These are phyloP conservation scores for Lithophane ornitopus DNA, from an alignment of 2,888 invertebrate species.

Conservation along the genomic window DNA sequence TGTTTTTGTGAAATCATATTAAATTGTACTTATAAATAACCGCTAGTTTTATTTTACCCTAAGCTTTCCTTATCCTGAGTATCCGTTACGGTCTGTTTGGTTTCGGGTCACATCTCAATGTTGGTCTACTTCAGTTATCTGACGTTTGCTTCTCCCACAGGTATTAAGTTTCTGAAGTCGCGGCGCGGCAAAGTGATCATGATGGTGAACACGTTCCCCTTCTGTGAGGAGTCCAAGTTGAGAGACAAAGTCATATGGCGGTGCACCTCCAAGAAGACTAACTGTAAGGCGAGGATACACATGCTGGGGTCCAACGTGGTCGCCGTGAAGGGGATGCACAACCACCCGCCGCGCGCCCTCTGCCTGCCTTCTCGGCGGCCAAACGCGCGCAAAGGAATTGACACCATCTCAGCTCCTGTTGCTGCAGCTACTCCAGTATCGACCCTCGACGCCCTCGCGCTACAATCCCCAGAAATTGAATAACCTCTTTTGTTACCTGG, in stretches of 20 bases:
- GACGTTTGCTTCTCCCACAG: constrained; percentile 82
- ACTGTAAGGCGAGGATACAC: constrained; percentile 89
- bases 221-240: constrained; percentile 89
- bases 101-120: constrained; percentile 24
- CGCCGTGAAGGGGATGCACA: constrained; percentile 89
- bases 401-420: constrained; percentile 54
- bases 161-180: constrained; percentile 89
- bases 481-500: constrained; percentile 46
- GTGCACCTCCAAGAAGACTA: constrained; percentile 89
- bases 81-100: constrained; percentile 41
- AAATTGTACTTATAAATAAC: constrained; percentile 90
- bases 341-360: constrained; percentile 86
- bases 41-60: constrained; percentile 84
- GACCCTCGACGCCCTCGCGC: constrained; percentile 58
- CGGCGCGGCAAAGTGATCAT: constrained; percentile 89
- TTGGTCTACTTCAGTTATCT: constrained; percentile 68
- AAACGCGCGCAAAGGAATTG: constrained; percentile 70
- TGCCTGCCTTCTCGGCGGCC: constrained; percentile 75
- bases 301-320: constrained; percentile 88
- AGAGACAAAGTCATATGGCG: constrained; percentile 89
- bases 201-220: constrained; percentile 90
- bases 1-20: constrained; percentile 89
- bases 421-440: constrained; percentile 50
- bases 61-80: constrained; percentile 32
- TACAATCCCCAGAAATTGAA: constrained; percentile 69